phyloP scores from a whole-genome alignment of 2,113 vertebrate species.

The Monarcha castaneiventris region DNA sequence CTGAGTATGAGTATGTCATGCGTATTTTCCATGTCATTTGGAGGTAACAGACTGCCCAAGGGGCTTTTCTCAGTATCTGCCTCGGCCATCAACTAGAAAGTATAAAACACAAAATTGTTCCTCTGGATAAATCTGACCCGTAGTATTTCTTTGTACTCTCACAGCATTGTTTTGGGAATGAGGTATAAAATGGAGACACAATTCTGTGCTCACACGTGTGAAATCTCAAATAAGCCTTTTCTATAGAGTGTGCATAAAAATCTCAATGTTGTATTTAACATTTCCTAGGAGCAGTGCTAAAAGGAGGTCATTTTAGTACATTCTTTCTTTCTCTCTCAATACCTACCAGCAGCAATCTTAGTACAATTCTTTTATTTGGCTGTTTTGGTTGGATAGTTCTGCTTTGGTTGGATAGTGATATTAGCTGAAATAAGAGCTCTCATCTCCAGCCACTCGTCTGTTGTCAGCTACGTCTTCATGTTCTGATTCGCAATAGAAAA shows the following conservation, averaged over 20 bases:
- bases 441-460: neutral
- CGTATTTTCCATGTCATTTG: neutral
- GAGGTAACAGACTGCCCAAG: neutral
- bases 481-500: neutral
- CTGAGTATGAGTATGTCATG: neutral
- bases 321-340: neutral
- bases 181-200: neutral
- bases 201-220: neutral
- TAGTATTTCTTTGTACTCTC: neutral
- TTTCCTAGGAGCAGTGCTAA: neutral
- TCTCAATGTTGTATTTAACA: neutral
- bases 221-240: neutral
- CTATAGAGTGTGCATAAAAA: neutral
- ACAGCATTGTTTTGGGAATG: neutral
- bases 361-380: neutral
- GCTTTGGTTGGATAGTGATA: neutral
- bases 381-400: neutral
- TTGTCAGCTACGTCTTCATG: neutral
- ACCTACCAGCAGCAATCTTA: neutral
- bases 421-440: neutral
- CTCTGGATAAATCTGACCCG: neutral
- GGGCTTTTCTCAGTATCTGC: neutral
- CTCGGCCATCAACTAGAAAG: neutral
- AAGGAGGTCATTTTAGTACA: neutral
- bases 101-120: neutral